Base-by-base conservation (phyloP, 2,888 invertebrate species). In the Volucella zonaria region DNA sequence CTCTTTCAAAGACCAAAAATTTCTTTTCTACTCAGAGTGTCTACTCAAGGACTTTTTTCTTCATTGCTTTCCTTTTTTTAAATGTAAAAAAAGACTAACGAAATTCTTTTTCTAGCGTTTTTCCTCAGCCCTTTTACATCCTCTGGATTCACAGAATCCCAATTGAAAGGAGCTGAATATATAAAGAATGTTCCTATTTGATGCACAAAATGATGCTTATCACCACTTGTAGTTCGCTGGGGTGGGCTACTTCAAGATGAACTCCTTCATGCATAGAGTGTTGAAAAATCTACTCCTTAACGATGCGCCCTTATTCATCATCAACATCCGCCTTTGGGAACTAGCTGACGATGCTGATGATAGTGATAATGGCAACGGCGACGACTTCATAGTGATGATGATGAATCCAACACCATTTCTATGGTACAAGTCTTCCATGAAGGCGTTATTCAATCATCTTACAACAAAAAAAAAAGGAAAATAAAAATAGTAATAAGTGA, bases 361-460 rank as follows among this genome's bases (percentile, higher is more conserved):
- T 18, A 23, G 62, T 15, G 51, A 12, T 40, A 42, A 64, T 43
- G 31, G 42, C 51, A 11, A 74, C 68, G 14, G 58, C 23, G 10
- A 43, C 49, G 31, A 75, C 75, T 56, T 43, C 12, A 49, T 18
- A 23, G 58, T 56, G 80, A 68, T 51, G 61, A 74, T 78, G 78
- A 78, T 64, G 68, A 78, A 74, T 79, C 58, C 67, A 38, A 59
- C 76, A 74, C 64, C 52, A 64, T 74, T 49, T 47, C 82, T 73
- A 79, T 74, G 67, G 67, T 58, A 40, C 56, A 79, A 74, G 62
- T 82, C 78, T 68, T 78, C 56, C 3, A 74, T 82, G 68, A 52
- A 82, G 73, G 74, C 73, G 74, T 78, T 62, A 78, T 82, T 82
- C 68, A 78, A 74, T 74, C 78, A 82, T 74, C 58, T 70, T 77